Percentiles rank a stretch among this genome's conserved stretches.
These are phyloP conservation scores for Haemorhous mexicanus DNA, from an alignment of 2,113 vertebrate species.

Conservation along the genomic window DNA sequence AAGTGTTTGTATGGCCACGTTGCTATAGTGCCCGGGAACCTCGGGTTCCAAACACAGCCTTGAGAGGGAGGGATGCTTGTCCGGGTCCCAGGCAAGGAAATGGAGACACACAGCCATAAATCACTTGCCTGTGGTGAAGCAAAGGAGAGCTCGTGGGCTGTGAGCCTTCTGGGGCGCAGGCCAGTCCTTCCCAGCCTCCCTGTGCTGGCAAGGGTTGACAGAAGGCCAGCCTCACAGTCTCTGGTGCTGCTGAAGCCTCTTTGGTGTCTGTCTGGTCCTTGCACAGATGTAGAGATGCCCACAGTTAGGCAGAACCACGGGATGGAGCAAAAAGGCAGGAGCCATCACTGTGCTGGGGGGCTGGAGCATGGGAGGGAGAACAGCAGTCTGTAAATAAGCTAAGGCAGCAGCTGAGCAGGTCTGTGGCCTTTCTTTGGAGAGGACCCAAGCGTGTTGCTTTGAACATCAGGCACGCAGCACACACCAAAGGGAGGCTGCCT, in stretches of 20 bases:
- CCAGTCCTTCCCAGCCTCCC: neutral
- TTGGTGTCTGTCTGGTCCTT: neutral
- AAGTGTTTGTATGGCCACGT: neutral
- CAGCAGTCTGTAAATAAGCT: neutral
- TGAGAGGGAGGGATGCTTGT: neutral
- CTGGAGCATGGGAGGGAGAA: neutral
- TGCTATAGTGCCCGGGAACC: neutral
- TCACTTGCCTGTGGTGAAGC: neutral
- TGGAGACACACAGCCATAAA: neutral
- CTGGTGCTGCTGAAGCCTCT: neutral
- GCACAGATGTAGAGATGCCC: neutral
- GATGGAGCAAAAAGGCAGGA: neutral
- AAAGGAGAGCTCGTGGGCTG: neutral
- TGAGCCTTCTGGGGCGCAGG: accelerated
- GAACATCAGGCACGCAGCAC: neutral
- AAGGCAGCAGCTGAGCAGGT: neutral
- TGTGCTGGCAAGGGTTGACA: neutral
- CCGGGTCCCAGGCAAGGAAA: neutral
- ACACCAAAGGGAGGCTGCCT: neutral
- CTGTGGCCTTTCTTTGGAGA: neutral
- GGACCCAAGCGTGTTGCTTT: neutral
- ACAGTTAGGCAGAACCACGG: accelerated
- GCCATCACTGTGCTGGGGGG: neutral
- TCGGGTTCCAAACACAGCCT: neutral
- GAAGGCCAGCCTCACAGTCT: neutral